Evolutionary conservation across 2,113 vertebrate species (phyloP).

Genomic region (Archilochus colubris): DNA sequence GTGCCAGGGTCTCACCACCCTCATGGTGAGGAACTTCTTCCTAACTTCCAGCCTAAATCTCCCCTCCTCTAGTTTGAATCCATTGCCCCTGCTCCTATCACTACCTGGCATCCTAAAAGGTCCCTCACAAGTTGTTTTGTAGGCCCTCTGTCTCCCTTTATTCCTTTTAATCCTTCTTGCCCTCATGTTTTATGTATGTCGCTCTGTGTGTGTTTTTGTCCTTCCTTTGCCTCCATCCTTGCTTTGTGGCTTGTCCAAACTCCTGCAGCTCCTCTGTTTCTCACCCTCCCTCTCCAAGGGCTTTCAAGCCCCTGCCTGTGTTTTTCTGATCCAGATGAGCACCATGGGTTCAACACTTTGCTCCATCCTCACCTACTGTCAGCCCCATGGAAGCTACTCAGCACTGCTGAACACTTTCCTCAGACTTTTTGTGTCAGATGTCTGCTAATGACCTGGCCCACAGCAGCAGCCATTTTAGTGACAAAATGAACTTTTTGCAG

Average conservation of each 20-base stretch:
- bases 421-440: not conserved
- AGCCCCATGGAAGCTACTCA: not conserved
- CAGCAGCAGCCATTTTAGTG: not conserved
- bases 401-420: not conserved
- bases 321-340: not conserved
- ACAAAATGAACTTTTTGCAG: not conserved
- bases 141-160: not conserved
- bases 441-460: not conserved
- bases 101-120: too few species aligned
- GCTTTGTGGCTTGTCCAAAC: not conserved
- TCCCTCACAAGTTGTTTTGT: too few species aligned
- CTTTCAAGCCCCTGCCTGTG: not conserved
- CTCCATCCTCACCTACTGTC: not conserved
- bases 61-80: too few species aligned
- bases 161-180: not conserved
- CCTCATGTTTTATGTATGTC: not conserved
- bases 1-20: too few species aligned
- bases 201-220: not conserved
- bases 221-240: not conserved
- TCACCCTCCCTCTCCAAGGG: not conserved
- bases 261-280: accelerated
- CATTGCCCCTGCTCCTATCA: too few species aligned
- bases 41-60: too few species aligned
- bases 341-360: not conserved
- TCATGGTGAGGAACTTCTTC: too few species aligned